Conservation (phyloP, 2,113 vertebrate genomes). For the Psophia crepitans region DNA sequence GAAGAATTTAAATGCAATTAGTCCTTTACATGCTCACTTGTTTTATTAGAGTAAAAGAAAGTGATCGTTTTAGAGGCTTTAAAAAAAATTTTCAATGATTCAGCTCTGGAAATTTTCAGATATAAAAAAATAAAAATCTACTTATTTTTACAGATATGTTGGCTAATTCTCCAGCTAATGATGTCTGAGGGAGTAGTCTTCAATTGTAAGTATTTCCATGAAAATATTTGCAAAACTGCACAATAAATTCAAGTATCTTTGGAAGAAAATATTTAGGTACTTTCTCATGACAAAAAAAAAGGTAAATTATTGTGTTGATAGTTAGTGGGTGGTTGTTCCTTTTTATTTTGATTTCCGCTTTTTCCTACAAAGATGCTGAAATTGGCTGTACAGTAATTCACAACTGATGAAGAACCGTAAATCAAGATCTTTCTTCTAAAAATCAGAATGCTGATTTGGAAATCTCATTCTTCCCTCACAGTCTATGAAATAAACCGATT, state of each 20-base stretch:
- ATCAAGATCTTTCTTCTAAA: neutral
- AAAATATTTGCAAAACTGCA: neutral
- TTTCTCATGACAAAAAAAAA: neutral
- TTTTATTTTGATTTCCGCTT: neutral
- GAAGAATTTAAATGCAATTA: conserved; percentile 63
- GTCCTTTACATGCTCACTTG: neutral
- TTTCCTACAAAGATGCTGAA: neutral
- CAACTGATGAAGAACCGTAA: neutral
- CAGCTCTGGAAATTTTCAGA: neutral
- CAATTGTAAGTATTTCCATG: neutral
- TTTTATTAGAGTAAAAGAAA: neutral
- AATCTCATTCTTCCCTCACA: neutral
- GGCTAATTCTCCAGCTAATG: neutral
- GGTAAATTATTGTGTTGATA: neutral
- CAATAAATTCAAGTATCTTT: neutral
- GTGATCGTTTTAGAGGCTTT: neutral
- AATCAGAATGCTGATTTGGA: neutral
- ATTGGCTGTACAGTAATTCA: neutral
- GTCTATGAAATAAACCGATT: neutral
- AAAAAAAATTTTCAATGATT: neutral
- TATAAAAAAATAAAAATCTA: conserved; percentile 18
- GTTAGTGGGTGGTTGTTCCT: neutral
- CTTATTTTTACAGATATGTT: neutral
- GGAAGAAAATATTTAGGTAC: neutral
- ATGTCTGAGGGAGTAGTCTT: neutral